Percentiles rank a stretch among this genome's conserved stretches.
phyloP scores from a whole-genome alignment of 2,113 vertebrate genomes.

The Pleuronectes platessa region DNA sequence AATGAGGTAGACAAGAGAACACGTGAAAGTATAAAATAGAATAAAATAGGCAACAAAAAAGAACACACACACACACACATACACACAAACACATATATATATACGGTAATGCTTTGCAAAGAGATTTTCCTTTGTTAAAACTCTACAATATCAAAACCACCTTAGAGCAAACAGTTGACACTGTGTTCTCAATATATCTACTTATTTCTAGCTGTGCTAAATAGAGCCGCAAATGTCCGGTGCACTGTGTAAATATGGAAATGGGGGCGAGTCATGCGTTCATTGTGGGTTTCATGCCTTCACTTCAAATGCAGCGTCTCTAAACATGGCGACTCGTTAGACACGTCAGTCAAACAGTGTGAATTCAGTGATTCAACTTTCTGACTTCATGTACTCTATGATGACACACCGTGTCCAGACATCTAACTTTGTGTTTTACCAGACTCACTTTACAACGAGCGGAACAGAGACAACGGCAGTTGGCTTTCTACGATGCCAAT shows the following conservation, averaged over 20 bases:
- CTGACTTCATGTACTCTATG: conserved; percentile 27
- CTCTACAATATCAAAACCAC: too few species aligned
- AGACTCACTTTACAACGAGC: not conserved
- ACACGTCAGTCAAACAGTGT: conserved; percentile 21
- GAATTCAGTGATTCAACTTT: conserved; percentile 34
- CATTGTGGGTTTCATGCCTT: conserved; percentile 8
- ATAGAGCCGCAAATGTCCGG: conserved; percentile 26
- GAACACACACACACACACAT: too few species aligned
- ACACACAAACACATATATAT: too few species aligned
- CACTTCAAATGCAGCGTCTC: conserved; percentile 1
- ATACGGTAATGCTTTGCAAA: too few species aligned
- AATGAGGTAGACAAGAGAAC: too few species aligned
- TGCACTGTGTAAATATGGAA: conserved; percentile 5
- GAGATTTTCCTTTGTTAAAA: not conserved
- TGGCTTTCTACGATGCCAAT: not conserved
- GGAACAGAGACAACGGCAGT: not conserved
- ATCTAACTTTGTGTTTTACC: not conserved
- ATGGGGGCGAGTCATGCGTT: not conserved
- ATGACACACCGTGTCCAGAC: not conserved
- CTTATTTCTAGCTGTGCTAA: not conserved
- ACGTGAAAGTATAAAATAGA: too few species aligned
- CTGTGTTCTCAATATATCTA: not conserved
- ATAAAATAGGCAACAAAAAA: too few species aligned
- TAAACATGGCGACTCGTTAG: conserved; percentile 24
- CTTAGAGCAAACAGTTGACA: too few species aligned